phyloP scores from a whole-genome alignment of 2,113 vertebrate genomes.

The Cygnus buccinator region DNA sequence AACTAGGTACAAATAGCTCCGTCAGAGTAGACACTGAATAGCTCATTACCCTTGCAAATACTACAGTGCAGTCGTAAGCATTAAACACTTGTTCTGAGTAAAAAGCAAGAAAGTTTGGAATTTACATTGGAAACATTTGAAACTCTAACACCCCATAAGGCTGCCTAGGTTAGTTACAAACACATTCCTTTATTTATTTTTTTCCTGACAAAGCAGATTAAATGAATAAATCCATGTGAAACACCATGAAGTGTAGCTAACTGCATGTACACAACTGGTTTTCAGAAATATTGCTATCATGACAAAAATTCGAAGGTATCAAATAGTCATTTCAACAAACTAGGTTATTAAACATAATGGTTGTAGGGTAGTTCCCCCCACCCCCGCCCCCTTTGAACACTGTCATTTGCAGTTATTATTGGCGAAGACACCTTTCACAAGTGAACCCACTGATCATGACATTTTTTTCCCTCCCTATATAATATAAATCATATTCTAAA shows the following conservation, averaged over 20 bases:
- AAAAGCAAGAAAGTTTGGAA: neutral
- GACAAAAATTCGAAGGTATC: neutral
- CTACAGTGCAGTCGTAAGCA: neutral
- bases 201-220: neutral
- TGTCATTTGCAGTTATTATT: neutral
- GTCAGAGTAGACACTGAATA: constrained; percentile 12
- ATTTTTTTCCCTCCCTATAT: neutral
- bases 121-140: neutral
- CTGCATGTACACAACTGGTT: neutral
- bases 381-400: neutral
- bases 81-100: neutral
- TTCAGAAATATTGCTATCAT: neutral
- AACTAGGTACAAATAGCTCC: constrained; percentile 11
- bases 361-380: neutral
- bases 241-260: neutral
- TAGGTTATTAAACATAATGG: neutral
- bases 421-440: neutral
- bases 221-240: neutral
- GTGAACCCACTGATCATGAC: rapidly evolving
- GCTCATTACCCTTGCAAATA: constrained; percentile 40
- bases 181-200: neutral
- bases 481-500: neutral
- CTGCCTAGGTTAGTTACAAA: neutral
- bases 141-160: neutral
- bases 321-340: neutral